Evolutionary conservation across 2,113 vertebrate genomes (phyloP).

Genomic region (Opisthocomus hoazin): DNA sequence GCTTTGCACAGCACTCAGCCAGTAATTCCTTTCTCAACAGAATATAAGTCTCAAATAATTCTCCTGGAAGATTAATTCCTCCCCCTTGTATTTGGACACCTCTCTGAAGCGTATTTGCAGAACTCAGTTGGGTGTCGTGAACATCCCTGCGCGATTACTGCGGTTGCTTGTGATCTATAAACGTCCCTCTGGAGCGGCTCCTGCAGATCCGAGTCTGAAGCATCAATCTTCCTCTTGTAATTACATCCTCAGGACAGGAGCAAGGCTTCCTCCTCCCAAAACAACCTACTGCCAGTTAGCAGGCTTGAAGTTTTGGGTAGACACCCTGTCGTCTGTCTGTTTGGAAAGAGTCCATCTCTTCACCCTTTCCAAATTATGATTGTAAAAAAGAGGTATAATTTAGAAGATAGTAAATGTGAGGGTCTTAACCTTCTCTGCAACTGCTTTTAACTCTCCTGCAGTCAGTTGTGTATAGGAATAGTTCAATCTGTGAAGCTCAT

Average conservation of each 20-base stretch:
- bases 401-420: background rate
- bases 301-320: background rate
- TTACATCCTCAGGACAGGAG: constrained; percentile 5
- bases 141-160: background rate
- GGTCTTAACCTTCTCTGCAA: background rate
- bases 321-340: background rate
- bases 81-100: constrained; percentile 12
- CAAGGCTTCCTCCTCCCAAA: constrained; percentile 4
- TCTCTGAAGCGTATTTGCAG: constrained; percentile 31
- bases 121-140: constrained; percentile 21
- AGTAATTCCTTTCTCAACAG: constrained; percentile 50
- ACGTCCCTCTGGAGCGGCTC: background rate
- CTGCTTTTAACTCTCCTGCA: background rate
- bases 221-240: constrained; percentile 12
- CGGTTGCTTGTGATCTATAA: background rate
- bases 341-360: background rate
- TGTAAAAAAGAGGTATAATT: background rate
- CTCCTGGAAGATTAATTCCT: constrained; percentile 37
- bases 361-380: background rate
- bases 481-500: background rate
- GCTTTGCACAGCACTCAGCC: constrained; percentile 14
- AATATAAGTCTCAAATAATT: constrained; percentile 54
- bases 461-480: background rate
- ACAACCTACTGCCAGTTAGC: background rate
- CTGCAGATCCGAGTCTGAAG: background rate